Percentiles rank a stretch among this genome's conserved stretches.
phyloP scores from a whole-genome alignment of 64 coral and sea anemone species.

The Catalaphyllia jardinei region DNA sequence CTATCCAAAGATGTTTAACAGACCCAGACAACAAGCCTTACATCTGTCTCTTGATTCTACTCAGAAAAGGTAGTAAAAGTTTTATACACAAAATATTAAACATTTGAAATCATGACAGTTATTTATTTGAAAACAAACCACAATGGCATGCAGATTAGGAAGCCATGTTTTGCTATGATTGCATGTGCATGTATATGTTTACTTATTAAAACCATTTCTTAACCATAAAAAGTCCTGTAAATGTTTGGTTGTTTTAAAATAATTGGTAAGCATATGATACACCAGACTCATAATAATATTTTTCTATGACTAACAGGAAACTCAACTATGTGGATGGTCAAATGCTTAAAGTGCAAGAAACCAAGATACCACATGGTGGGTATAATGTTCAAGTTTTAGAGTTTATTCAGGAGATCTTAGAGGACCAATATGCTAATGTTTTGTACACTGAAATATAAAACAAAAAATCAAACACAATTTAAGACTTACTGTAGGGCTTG shows the following conservation, averaged over 20 bases:
- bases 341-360: constrained; percentile 30
- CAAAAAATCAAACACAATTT: too few species aligned
- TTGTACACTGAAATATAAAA: too few species aligned
- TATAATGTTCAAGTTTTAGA: neutral
- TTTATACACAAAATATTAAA: neutral
- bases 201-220: too few species aligned
- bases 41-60: neutral
- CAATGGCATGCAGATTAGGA: too few species aligned
- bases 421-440: neutral
- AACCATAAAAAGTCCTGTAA: too few species aligned
- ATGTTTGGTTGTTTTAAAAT: too few species aligned
- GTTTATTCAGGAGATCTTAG: too few species aligned
- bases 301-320: constrained; percentile 21
- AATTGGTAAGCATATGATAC: too few species aligned
- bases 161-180: too few species aligned
- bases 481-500: too few species aligned
- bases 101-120: neutral
- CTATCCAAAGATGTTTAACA: constrained; percentile 81
- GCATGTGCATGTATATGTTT: too few species aligned
- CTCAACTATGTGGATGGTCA: constrained; percentile 4
- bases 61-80: constrained; percentile 15
- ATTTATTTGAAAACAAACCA: neutral
- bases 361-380: constrained; percentile 75
- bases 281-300: neutral
- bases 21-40: constrained; percentile 9